phyloP scores from a whole-genome alignment of 2,888 invertebrate genomes.

The Agriotes lineatus region DNA sequence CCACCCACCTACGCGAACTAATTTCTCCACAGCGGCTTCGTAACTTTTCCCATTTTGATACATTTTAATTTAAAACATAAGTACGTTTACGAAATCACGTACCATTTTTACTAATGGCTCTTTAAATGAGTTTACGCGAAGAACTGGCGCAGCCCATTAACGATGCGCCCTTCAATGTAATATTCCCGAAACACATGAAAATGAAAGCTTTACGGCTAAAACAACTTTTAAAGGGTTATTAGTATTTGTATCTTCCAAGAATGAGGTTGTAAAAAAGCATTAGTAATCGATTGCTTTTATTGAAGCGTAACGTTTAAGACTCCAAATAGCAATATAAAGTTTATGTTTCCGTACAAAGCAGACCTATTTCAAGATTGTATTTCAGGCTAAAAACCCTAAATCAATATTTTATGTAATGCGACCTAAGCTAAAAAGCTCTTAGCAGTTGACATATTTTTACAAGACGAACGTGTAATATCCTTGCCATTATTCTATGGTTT shows the following conservation, averaged over 20 bases:
- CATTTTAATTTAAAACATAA: conserved; percentile 22
- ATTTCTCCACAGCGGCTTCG: conserved; percentile 3
- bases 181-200: conserved; percentile 25
- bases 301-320: background rate
- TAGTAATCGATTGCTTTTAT: conserved; percentile 14
- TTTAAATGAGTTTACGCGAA: conserved; percentile 25
- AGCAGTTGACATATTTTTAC: too few relatives aligned
- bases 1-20: conserved; percentile 10
- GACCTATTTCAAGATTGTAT: background rate
- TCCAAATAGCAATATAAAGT: background rate
- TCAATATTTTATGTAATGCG: conserved; percentile 3
- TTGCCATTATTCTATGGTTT: too few relatives aligned
- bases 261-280: background rate
- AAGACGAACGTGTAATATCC: too few relatives aligned
- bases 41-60: conserved; percentile 13
- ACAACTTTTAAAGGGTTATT: conserved; percentile 22
- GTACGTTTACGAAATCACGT: conserved; percentile 17
- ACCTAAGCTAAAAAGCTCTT: too few relatives aligned
- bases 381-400: background rate
- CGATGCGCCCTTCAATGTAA: background rate
- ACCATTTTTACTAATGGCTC: conserved; percentile 24
- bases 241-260: conserved; percentile 20
- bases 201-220: conserved; percentile 15
- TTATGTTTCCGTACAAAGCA: background rate
- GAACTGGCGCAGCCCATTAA: conserved; percentile 13